Evolutionary conservation across 64 coral and sea anemone genomes (phyloP), one percentile per base, ranked within the genome.

Genomic region (Pocillopora damicornis): DNA sequence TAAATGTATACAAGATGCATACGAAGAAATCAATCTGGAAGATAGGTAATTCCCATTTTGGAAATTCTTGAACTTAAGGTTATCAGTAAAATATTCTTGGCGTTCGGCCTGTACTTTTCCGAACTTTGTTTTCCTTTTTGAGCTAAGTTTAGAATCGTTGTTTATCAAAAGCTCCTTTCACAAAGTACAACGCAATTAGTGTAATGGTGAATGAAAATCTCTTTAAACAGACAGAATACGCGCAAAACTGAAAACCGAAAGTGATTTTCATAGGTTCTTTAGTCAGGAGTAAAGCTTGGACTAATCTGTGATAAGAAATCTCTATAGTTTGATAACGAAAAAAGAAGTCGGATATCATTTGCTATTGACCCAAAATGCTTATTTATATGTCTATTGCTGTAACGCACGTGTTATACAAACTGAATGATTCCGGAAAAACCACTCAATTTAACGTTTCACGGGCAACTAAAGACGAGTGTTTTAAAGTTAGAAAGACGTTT

Each of bases 1-100:
- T 30, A 37, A 18, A 74, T 67, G 9, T 15, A 11, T 66, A 58
- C 11, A 25, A 42, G 38, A 57, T 58, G 63, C 0, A 58, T 23
- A 57, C 38, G 37, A 57, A 22, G 81, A 30, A 57, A 72, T 85
- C 7, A 56, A 20, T 73, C 65, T 66, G 16, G 18, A 37, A 72
- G 62, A 68, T 57, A 73, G 57, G 81, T 60, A 79, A 85, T 34
- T 23, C 72, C 72, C 37, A 20, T 58, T 37, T 73, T 57, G 20
- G 65, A 45, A 72, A 85, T 85, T 85, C 81, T 85, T 85, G 81
- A 85, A 85, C 81, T 57, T 30, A 30, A 72, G 81, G 81, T 85
- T 85, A 85, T 85, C 81, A 58, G 37, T 20, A 57, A 17, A 13
- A 73, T 36, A 85, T 58, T 85, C 81, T 85, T 85, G 37, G 37